Evolutionary conservation across 1,140 invertebrate species (phyloP).

Genomic region (Scylla paramamosain): DNA sequence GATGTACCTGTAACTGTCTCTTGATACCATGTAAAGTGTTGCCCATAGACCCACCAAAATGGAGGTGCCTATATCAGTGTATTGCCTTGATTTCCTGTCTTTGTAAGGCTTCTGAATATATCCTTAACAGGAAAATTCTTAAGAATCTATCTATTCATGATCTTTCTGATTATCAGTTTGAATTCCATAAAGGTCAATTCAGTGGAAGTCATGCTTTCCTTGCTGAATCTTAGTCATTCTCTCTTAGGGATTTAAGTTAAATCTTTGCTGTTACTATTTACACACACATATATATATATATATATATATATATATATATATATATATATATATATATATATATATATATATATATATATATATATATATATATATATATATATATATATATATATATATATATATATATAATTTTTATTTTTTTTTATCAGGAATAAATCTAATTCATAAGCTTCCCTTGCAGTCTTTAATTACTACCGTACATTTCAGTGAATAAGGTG

Average conservation of each 20-base stretch:
- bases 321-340: not conserved
- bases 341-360: not conserved
- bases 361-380: not conserved
- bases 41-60: too few species aligned
- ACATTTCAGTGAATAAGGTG: too few species aligned
- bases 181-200: not conserved
- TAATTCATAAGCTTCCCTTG: too few species aligned
- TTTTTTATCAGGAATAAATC: too few species aligned
- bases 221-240: too few species aligned
- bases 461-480: too few species aligned
- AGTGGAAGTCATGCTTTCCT: not conserved
- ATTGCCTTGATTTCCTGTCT: not conserved
- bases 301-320: too few species aligned
- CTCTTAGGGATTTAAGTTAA: not conserved
- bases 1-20: too few species aligned
- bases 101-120: not conserved
- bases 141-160: not conserved
- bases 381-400: not conserved
- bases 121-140: too few species aligned
- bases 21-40: too few species aligned
- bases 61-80: not conserved
- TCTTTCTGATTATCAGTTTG: not conserved
- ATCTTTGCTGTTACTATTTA: not conserved
- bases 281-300: too few species aligned
- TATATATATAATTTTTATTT: not conserved